phyloP scores from a whole-genome alignment of 2,888 invertebrate genomes.

The Xylota sylvarum region DNA sequence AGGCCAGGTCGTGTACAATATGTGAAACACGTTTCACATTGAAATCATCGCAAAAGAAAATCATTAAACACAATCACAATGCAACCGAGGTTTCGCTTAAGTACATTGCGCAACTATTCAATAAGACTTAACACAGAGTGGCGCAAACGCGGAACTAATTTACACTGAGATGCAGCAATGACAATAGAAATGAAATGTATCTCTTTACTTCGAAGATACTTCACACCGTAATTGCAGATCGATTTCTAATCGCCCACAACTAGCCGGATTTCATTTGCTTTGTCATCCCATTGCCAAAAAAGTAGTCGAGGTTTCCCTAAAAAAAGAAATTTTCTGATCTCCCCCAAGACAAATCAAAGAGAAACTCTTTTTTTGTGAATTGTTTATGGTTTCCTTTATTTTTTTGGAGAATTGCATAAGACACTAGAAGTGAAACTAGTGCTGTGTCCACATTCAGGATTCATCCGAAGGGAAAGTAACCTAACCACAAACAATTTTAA shows the following conservation, averaged over 20 bases:
- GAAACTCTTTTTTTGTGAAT: slow-evolving; percentile 37
- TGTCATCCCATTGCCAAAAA: slow-evolving; percentile 33
- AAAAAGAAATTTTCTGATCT: slow-evolving; percentile 30
- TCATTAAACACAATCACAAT: slow-evolving; percentile 53
- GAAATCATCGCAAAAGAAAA: slow-evolving; percentile 60
- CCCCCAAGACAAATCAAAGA: slow-evolving; percentile 22
- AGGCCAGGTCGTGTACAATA: slow-evolving; percentile 43
- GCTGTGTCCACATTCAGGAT: slow-evolving; percentile 41
- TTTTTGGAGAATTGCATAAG: slow-evolving; percentile 27
- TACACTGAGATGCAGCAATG: slow-evolving; percentile 36
- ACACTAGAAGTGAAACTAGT: slow-evolving; percentile 42
- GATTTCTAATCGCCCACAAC: slow-evolving; percentile 24
- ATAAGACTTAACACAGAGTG: slow-evolving; percentile 1
- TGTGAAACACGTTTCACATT: slow-evolving; percentile 65
- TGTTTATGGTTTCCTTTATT: slow-evolving; percentile 28
- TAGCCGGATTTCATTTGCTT: slow-evolving; percentile 20
- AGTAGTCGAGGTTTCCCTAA: slow-evolving; percentile 1
- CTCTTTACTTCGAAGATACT: slow-evolving; percentile 14
- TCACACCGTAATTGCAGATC: slow-evolving; percentile 2
- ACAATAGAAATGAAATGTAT: slow-evolving; percentile 53
- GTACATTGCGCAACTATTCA: slow-evolving; percentile 41
- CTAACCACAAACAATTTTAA: slow-evolving; percentile 26
- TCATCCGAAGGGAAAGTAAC: slow-evolving; percentile 52
- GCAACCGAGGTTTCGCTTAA: slow-evolving; percentile 50
- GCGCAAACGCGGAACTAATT: slow-evolving; percentile 49